Base-by-base conservation (phyloP, 2,797 vertebrate genomes). In the Percopsis omiscomaycus region DNA sequence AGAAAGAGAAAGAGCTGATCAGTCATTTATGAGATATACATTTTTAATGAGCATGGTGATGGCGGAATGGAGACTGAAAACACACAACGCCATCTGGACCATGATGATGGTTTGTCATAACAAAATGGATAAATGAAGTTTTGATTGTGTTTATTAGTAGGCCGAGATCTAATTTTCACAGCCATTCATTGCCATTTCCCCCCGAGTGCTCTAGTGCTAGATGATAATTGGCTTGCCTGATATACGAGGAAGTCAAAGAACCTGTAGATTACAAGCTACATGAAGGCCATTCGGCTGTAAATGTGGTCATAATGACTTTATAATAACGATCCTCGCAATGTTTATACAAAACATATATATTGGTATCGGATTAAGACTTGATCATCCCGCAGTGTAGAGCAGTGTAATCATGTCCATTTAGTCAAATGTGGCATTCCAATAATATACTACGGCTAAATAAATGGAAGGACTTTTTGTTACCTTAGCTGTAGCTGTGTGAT, bases 81-180 rank as follows among this genome's bases (percentile, higher is more conserved):
- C 89, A 80, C 85, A 84, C 79, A 91, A 86, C 75, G 84, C 91
- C 93, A 94, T 94, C 93, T 93, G 94, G 92, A 94, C 82, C 88
- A 81, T 69, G 67, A 74, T 57, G 84, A 91, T 56, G 84, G 88
- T 91, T 94, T 93, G 93, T 92, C 84, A 86, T 92, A 92, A 90
- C 88, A 94, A 94, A 94, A 93, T 85, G 89, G 84, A 91, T 90
- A 91, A 94, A 95, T 94, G 84, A 92, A 92, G 93, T 92, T 93
- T 93, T 92, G 90, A 94, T 94, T 90, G 92, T 83, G 83, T 92
- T 93, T 91, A 94, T 94, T 94, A 92, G 92, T 88, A 90, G 87
- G 78, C 74, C 61, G 61, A 62, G 74, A 89, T 89, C 81, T 75
- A 86, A 88, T 93, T 92, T 92, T 89, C 85, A 54, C 61, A 89